Evolutionary conservation across 2,797 vertebrate genomes (phyloP).

Genomic region (Microctenopoma lineatum): DNA sequence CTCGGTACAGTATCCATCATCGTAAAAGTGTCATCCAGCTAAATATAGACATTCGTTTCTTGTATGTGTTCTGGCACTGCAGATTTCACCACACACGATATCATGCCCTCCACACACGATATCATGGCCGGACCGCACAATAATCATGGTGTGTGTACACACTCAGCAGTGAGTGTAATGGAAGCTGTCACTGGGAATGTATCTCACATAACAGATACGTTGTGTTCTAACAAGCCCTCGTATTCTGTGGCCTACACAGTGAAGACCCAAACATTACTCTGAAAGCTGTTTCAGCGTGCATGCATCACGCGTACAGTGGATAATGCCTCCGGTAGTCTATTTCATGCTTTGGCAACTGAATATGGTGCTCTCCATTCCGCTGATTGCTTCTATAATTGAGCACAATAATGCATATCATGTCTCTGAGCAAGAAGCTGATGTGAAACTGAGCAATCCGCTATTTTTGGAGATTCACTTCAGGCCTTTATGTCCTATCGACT

Average conservation of each 20-base stretch:
- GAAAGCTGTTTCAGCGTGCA: conserved; percentile 19
- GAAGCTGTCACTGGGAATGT: conserved; percentile 60
- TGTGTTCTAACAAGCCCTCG: conserved; percentile 38
- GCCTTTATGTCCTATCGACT: conserved; percentile 4
- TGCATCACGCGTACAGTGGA: conserved; percentile 7
- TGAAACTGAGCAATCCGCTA: background rate
- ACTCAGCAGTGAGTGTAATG: conserved; percentile 63
- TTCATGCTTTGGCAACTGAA: conserved; percentile 7
- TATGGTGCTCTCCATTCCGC: conserved; percentile 22
- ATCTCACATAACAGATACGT: conserved; percentile 39
- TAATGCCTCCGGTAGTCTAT: conserved; percentile 39
- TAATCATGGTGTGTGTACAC: conserved; percentile 57
- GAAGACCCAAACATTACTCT: conserved; percentile 43
- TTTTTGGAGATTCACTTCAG: background rate
- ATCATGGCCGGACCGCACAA: conserved; percentile 54
- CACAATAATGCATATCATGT: conserved; percentile 10
- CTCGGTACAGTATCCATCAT: conserved; percentile 65
- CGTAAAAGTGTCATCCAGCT: conserved; percentile 69
- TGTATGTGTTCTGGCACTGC: conserved; percentile 46
- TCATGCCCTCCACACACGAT: conserved; percentile 45
- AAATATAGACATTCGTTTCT: conserved; percentile 76
- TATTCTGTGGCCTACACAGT: conserved; percentile 53
- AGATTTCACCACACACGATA: conserved; percentile 59
- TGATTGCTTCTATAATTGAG: conserved; percentile 12
- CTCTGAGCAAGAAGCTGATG: background rate